Percentiles rank a stretch among this genome's conserved stretches.
Conservation (phyloP, 2,113 vertebrate species). For the Herpetotheres cachinnans region DNA sequence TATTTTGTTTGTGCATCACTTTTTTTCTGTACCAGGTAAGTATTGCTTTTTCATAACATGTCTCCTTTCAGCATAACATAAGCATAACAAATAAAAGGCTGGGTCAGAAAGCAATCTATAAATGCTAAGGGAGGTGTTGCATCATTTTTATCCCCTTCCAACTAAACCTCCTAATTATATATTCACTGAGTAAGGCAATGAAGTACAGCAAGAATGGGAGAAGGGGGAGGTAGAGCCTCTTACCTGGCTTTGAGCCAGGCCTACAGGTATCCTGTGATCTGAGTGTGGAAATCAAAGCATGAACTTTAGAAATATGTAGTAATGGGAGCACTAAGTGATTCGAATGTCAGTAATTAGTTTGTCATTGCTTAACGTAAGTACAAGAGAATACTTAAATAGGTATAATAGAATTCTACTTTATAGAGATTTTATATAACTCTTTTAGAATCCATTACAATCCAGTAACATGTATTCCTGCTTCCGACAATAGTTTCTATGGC, state of each 20-base stretch:
- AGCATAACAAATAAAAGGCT: background rate
- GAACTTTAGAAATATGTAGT: background rate
- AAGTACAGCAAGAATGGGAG: background rate
- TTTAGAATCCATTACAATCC: background rate
- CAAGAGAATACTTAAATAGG: constrained; percentile 12
- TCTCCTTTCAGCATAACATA: background rate
- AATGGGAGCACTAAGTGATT: constrained; percentile 21
- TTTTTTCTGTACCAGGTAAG: background rate
- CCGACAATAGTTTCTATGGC: background rate
- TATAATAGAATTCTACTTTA: background rate
- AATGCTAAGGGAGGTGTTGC: background rate
- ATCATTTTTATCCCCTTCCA: background rate
- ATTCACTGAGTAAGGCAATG: background rate
- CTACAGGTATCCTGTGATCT: background rate
- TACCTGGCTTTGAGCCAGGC: background rate
- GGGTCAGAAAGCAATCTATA: background rate
- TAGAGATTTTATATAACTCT: background rate
- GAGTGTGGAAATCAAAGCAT: constrained; percentile 30
- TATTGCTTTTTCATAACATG: background rate
- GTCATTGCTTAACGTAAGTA: background rate
- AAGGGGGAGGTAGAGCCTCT: background rate
- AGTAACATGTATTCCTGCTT: background rate
- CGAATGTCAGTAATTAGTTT: constrained; percentile 35
- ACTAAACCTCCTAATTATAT: background rate
- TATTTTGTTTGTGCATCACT: background rate